These are phyloP conservation scores for Spatula clypeata DNA, from an alignment of 2,797 vertebrate genomes.

Conservation along the genomic window DNA sequence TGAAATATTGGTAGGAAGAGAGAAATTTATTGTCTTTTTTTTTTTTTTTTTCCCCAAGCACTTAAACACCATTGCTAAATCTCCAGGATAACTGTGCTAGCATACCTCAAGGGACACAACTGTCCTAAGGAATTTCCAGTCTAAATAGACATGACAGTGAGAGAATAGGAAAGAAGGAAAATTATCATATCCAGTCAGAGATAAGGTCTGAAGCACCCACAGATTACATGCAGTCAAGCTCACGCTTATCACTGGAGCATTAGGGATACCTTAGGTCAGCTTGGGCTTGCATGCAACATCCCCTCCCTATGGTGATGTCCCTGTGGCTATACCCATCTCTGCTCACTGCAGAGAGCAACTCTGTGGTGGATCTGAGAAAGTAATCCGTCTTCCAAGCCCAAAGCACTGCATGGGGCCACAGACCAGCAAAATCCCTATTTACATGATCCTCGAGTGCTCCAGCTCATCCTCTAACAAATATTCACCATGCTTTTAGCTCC, in stretches of 20 bases:
- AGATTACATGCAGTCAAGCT: neutral
- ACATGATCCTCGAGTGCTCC: neutral
- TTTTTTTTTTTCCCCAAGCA: conserved; percentile 11
- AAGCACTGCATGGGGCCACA: neutral
- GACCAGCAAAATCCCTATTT: neutral
- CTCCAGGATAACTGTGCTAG: neutral
- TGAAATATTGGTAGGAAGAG: neutral
- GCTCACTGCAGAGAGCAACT: neutral
- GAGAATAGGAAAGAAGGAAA: conserved; percentile 18
- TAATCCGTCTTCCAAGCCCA: neutral
- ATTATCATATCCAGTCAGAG: conserved; percentile 2
- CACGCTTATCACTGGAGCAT: neutral
- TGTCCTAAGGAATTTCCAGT: conserved; percentile 26
- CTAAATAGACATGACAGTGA: conserved; percentile 11
- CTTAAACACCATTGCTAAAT: neutral
- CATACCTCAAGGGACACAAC: neutral
- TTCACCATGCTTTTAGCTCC: neutral
- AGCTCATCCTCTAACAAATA: neutral
- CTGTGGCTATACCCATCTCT: neutral
- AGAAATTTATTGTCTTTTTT: neutral
- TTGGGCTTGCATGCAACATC: neutral
- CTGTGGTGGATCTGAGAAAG: neutral
- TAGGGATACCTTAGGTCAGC: neutral
- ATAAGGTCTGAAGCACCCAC: neutral
- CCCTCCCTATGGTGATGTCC: fast-evolving